Evolutionary conservation across 2,113 vertebrate species (phyloP).

Genomic region (Petromus typicus): DNA sequence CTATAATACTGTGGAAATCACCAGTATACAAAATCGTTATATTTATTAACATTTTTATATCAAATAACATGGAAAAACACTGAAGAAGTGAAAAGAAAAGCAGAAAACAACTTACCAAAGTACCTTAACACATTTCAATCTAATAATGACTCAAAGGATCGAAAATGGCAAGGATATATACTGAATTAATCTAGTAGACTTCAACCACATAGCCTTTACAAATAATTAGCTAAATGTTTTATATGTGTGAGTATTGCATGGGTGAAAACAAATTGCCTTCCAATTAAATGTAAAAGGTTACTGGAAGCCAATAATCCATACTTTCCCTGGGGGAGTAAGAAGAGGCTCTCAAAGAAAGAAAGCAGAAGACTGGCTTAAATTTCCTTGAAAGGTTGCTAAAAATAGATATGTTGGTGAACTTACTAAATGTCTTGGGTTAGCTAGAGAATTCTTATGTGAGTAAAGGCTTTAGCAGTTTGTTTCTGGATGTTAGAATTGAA

Average conservation of each 20-base stretch:
- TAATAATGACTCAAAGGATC: background rate
- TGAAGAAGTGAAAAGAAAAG: background rate
- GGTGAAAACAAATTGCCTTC: background rate
- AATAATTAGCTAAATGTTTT: background rate
- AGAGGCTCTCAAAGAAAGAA: background rate
- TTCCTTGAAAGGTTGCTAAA: background rate
- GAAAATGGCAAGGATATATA: background rate
- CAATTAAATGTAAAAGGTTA: constrained; percentile 1
- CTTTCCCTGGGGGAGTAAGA: background rate
- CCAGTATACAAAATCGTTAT: background rate
- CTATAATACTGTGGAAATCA: background rate
- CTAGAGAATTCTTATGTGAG: background rate
- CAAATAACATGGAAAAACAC: background rate
- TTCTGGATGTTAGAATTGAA: background rate
- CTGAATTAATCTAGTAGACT: background rate
- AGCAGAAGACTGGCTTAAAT: background rate
- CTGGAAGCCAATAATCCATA: background rate
- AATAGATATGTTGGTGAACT: background rate
- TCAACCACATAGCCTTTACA: background rate
- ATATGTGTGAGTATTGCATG: background rate
- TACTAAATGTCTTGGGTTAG: background rate
- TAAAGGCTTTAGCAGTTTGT: background rate
- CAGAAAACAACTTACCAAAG: background rate
- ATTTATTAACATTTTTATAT: background rate
- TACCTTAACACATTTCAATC: background rate